phyloP scores from a whole-genome alignment of 2,888 invertebrate species.

The Anodontia alba region DNA sequence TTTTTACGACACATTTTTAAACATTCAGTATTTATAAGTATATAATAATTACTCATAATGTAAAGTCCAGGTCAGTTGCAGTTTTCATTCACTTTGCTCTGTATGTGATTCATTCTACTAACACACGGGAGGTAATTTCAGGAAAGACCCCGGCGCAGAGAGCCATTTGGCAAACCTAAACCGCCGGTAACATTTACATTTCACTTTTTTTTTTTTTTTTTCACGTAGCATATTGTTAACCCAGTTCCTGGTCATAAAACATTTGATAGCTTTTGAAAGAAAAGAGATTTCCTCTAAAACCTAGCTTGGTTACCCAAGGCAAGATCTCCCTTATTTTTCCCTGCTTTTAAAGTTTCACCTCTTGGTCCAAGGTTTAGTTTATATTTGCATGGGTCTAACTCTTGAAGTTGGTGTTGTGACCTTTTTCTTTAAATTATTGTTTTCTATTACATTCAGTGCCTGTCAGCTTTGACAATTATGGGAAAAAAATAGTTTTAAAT shows the following conservation, averaged over 20 bases:
- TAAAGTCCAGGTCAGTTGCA: neutral
- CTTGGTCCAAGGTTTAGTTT: no score
- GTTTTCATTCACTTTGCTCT: neutral
- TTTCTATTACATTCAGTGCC: no score
- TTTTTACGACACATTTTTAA: no score
- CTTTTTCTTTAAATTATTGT: no score
- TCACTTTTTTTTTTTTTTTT: neutral
- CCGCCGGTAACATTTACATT: slow-evolving; percentile 1
- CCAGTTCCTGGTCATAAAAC: slow-evolving; percentile 4
- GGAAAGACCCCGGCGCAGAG: neutral
- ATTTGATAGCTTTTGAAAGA: slow-evolving; percentile 2
- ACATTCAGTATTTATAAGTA: no score
- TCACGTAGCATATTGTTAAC: slow-evolving; percentile 8
- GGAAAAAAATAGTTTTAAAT: no score
- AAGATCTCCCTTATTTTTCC: neutral
- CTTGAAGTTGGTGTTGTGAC: neutral
- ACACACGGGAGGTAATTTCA: slow-evolving; percentile 2
- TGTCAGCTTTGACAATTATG: no score
- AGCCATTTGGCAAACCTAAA: slow-evolving; percentile 9
- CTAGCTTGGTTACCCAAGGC: neutral
- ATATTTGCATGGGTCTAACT: no score
- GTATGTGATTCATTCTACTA: neutral
- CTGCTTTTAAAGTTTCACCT: neutral
- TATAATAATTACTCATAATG: no score
- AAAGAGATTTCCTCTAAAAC: neutral